phyloP scores from a whole-genome alignment of 2,797 vertebrate genomes.

The Lutjanus campechanus region DNA sequence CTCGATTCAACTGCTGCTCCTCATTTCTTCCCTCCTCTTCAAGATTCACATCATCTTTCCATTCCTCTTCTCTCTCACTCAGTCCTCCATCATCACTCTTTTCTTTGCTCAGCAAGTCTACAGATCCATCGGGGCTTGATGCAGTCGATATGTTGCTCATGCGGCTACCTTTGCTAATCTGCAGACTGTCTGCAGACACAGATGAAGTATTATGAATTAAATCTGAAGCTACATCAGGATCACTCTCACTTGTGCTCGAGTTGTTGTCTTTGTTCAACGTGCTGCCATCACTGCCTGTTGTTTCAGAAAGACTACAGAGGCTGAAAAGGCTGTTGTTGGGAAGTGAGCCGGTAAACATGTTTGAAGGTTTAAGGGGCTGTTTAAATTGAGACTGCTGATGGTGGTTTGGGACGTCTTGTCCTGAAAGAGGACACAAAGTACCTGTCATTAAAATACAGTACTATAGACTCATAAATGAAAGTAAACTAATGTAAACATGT shows the following conservation, averaged over 20 bases:
- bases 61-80: constrained; percentile 50
- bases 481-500: not conserved
- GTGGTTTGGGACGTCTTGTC: constrained; percentile 21
- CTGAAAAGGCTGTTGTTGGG: not conserved
- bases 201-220: constrained; percentile 56
- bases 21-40: constrained; percentile 46
- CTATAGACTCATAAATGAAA: not conserved
- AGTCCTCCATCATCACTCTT: constrained; percentile 47
- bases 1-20: constrained; percentile 5
- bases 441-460: not conserved
- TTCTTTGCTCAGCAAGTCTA: constrained; percentile 19
- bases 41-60: constrained; percentile 50
- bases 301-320: not conserved
- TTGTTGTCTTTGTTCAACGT: constrained; percentile 44
- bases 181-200: constrained; percentile 34
- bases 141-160: constrained; percentile 50
- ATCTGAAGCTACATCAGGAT: constrained; percentile 53
- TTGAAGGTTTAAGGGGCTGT: not conserved
- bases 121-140: constrained; percentile 37
- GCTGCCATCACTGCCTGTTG: constrained; percentile 27
- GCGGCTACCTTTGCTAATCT: constrained; percentile 51
- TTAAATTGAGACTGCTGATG: constrained; percentile 6
- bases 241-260: constrained; percentile 49
- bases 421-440: constrained; percentile 40
- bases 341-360: not conserved